These are phyloP conservation scores for Heloderma charlesbogerti DNA, from an alignment of 2,113 vertebrate species.

Conservation along the genomic window DNA sequence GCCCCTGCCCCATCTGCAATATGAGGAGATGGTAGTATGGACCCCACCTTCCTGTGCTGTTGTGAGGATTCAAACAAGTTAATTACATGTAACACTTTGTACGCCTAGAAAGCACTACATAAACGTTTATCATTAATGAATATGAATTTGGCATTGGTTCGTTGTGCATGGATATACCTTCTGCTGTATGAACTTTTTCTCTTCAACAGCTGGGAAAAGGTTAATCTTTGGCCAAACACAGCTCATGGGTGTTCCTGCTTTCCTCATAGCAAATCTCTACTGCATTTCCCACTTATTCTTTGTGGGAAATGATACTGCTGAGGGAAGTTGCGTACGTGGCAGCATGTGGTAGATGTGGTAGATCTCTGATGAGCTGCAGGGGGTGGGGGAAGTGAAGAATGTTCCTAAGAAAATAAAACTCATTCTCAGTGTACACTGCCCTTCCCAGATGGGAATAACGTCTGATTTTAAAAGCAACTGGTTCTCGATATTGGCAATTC, in stretches of 20 bases:
- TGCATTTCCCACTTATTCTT: not conserved
- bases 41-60: not conserved
- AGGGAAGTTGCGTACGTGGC: slow-evolving; percentile 7
- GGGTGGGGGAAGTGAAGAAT: not conserved
- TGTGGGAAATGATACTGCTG: not conserved
- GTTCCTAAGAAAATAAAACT: not conserved
- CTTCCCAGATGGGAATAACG: slow-evolving; percentile 12
- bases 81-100: not conserved
- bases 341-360: not conserved
- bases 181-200: not conserved
- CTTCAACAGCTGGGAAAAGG: not conserved
- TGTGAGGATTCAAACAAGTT: not conserved
- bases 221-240: not conserved
- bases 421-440: not conserved
- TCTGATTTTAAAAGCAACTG: not conserved
- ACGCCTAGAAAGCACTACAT: not conserved
- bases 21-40: too few relatives aligned
- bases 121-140: not conserved
- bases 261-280: not conserved
- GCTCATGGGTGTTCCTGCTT: not conserved
- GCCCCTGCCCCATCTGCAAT: not conserved
- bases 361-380: not conserved
- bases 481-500: not conserved
- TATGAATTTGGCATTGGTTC: not conserved
- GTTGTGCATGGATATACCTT: not conserved